Evolutionary conservation across 2,113 vertebrate genomes (phyloP), one percentile per base, ranked within the genome.

Genomic region (Mirounga angustirostris): DNA sequence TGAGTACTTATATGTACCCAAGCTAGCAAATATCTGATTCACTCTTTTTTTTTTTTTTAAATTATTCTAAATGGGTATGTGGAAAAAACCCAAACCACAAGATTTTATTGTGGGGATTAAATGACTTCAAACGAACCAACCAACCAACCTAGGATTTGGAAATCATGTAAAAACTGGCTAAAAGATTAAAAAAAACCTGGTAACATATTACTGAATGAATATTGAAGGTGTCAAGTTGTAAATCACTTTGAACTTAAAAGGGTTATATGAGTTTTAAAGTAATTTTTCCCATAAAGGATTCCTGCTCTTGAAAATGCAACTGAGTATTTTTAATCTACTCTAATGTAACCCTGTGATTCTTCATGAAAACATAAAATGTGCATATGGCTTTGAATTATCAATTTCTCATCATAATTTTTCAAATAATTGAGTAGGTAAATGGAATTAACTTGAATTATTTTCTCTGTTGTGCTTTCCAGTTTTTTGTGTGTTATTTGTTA

Each of bases 301-400:
- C 11, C 46, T 71, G 11, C 28, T 91, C n/a, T 85, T 46, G 56
- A 76, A 90, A 96, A 63, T 80, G 26, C 52, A 95, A 8, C 21
- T 69, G 63, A 83, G 19, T 73, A 65, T 87, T 96, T 96, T 82
- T 89, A 89, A 83, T 97, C 9, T 81, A 24, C 2, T 79, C 36
- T 87, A 50, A 46, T 91, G 33, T 73, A 81, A 97, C 91, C 59
- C 24, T 95, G 18, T 92, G 63, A 83, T 96, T 89, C 94, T 94
- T 73, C 87, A 84, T 94, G 69, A 81, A 92, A 97, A 83, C 22
- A 33, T 81, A 69, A 95, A 85, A 76, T 91, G 58, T 94, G 96
- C 46, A 65, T 74, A 52, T 71, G 15, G 26, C 36, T 94, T 94
- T 59, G 71, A 40, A 71, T 80, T 0, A 76, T 76, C 13, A 83